These are phyloP conservation scores for Myiozetetes cayanensis DNA, from an alignment of 2,113 vertebrate genomes.

Conservation along the genomic window DNA sequence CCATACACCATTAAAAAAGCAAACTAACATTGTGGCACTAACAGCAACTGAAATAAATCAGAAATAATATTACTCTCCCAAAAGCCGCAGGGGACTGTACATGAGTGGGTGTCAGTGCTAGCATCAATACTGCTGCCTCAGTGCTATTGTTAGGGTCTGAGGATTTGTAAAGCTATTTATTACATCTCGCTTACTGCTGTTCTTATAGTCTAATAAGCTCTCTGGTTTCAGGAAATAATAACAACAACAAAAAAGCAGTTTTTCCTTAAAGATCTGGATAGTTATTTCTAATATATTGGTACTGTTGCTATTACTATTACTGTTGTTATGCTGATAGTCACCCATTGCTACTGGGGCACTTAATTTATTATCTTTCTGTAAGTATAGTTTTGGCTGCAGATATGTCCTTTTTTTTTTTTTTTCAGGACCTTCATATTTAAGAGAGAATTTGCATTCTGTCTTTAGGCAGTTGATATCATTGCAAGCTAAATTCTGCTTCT, in stretches of 20 bases:
- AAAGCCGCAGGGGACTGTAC: not conserved
- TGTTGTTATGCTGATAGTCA: not conserved
- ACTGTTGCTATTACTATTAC: not conserved
- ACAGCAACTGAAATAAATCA: not conserved
- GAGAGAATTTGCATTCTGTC: not conserved
- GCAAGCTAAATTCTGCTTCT: not conserved
- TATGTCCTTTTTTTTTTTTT: not conserved
- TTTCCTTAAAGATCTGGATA: not conserved
- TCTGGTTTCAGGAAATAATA: not conserved
- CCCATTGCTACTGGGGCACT: not conserved
- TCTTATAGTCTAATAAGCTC: not conserved
- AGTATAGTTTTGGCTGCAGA: not conserved
- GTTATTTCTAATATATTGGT: not conserved
- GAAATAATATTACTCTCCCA: not conserved
- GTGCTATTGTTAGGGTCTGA: not conserved
- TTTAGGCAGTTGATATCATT: not conserved
- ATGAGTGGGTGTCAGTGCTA: slow-evolving; percentile 9
- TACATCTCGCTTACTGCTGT: not conserved
- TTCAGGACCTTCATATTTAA: not conserved
- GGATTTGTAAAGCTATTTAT: not conserved
- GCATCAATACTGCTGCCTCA: not conserved
- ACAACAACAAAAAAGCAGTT: not conserved
- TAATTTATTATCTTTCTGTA: not conserved
- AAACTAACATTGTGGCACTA: not conserved
- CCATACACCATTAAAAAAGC: not conserved